Base-by-base conservation (phyloP, 2,797 vertebrate genomes). In the Oophaga sylvatica region DNA sequence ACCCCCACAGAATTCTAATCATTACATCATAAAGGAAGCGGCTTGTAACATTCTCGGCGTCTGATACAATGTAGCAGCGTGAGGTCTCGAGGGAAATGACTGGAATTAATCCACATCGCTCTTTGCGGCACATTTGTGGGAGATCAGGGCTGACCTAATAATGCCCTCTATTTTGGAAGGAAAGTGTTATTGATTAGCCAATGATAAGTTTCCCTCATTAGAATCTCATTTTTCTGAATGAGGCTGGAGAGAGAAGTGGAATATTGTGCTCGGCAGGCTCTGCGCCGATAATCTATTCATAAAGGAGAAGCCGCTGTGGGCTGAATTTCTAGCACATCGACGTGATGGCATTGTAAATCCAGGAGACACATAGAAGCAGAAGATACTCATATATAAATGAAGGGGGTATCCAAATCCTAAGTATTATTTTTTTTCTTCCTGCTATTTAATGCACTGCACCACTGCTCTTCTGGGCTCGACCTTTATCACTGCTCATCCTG, bases 181-280 rank as follows among this genome's bases (percentile, higher is more conserved):
- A 85, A 81, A 81, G 62, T 78, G 78, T 82, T 89, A 89, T 89
- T 89, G 87, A 89, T 89, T 70, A 86, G 59, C 22, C 53, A 82
- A 86, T 78, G 83, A 89, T 82, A 67, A 75, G 60, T 89, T 35
- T 81, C 53, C 20, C 75, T 85, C 84, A 86, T 85, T 89, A 89
- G 45, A 89, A 86, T 81, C 83, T 85, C 48, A 89, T 89, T 85
- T 85, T 86, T 84, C 75, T 29, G 60, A 88, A 77, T 17, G 59
- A 76, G 41, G 59, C 59, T 70, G 75, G 71, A 62, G 59, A 81
- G 60, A 83, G 41, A 59, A 78, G 83, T 53, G 59, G 83, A 77
- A 84, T 56, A 82, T 31, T 71, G 35, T 53, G 26, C 68, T 75
- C 45, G 20, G 57, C 29, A 20, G 57, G 35, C 15, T 1, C 57